Base-by-base conservation (phyloP, 2,888 invertebrate species). In the Gisinianus flammeolus region DNA sequence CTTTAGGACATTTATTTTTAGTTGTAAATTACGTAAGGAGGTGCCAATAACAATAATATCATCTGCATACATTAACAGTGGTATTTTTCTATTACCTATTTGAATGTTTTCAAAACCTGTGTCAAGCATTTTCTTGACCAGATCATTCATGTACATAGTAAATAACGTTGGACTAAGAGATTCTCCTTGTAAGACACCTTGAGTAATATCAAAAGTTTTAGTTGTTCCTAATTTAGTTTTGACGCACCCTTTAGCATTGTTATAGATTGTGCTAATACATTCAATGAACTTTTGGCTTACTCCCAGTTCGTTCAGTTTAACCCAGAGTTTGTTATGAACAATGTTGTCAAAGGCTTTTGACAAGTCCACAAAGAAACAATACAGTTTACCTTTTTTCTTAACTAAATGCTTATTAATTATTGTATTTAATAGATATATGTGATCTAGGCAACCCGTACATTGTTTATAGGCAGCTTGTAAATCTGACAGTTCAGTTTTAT, bases 361-460 rank as follows among this genome's bases (percentile, higher is more conserved):
- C 2, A 72, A 22, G 30, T 72, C 72, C 28, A 72, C 72, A 58
- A 72, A 72, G 19, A 72, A 72, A 12, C n/a, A 44, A 58, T 58
- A 58, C 6, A 73, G 16, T 64, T 33, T 73, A 2, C 54, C 64
- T 12, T 24, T 24, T 54, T 62, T 64, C 0, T 28, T 31, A 12
- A 24, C 26, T n/a, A 73, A 6, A 2, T 31, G 5, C 5, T 66
- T 28, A 26, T 22, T 4, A 2, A 64, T 64, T 8, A 73, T 58
- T 54, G 73, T 62, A 12, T 31, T 62, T 2, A 73, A 30, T 2
- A 31, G 8, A 44, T 33, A 44, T 2, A 62, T 12, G 19, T 73
- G 73, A 24, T 73, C 73, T 1, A 54, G 16, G 26, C 73, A 73
- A 3, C 62, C 31, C 10, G 26, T 62, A 6, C 30, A 28, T 10